Percentiles rank a stretch among this genome's conserved stretches.
Conservation (phyloP, 1,140 invertebrate genomes). For the Drosophila azteca region DNA sequence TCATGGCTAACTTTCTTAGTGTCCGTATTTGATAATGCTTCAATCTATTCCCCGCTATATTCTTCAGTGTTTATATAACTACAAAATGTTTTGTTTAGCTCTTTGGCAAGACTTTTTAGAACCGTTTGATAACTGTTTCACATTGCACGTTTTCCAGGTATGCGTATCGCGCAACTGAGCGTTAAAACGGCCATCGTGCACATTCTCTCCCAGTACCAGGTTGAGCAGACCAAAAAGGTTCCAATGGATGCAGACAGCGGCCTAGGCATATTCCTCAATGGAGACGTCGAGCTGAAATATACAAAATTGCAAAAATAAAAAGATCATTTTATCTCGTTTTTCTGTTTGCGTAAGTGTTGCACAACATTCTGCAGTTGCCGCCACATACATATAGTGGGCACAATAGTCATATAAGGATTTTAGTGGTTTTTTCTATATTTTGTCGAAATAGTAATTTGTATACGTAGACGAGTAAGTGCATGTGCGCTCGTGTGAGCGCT, state of each 20-base stretch:
- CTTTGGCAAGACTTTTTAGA: too few species aligned
- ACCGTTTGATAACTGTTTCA: not conserved
- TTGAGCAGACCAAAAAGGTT: constrained; percentile 59
- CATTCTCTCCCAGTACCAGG: constrained; percentile 57
- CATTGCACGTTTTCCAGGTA: constrained; percentile 34
- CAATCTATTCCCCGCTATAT: too few species aligned
- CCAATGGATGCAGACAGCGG: constrained; percentile 47
- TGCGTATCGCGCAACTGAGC: constrained; percentile 62
- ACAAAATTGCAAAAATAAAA: constrained; percentile 55
- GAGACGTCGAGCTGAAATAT: constrained; percentile 65
- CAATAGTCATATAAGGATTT: constrained; percentile 25
- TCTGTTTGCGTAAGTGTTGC: too few species aligned
- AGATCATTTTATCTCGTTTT: too few species aligned
- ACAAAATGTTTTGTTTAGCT: too few species aligned
- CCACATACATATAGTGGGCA: not conserved
- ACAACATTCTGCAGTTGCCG: constrained; percentile 10
- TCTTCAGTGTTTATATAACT: too few species aligned
- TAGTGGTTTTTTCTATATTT: constrained; percentile 34
- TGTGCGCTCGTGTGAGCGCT: constrained; percentile 6
- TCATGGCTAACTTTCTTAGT: too few species aligned
- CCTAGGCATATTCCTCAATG: constrained; percentile 59
- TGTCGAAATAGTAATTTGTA: constrained; percentile 45
- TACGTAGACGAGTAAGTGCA: constrained; percentile 9
- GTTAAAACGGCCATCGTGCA: constrained; percentile 61
- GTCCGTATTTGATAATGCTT: too few species aligned